phyloP scores from a whole-genome alignment of 1,140 invertebrate species.

The Drosophila miranda region DNA sequence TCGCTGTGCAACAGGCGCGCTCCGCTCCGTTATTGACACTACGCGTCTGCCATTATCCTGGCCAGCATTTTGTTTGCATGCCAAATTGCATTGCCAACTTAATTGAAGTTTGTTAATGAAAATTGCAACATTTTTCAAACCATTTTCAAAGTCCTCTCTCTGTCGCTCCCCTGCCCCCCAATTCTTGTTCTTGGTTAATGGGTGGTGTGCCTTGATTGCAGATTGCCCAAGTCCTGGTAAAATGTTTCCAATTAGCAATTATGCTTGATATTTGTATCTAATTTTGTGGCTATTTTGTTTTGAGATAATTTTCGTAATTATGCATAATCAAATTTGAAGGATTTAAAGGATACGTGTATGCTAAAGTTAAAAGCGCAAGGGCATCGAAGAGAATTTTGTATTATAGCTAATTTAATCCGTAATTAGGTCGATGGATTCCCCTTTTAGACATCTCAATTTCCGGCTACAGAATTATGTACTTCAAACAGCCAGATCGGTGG shows the following conservation, averaged over 20 bases:
- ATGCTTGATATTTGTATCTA: constrained; percentile 13
- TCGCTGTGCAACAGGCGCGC: constrained; percentile 62
- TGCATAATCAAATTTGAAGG: no score
- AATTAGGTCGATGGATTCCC: constrained; percentile 18
- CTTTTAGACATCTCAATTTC: constrained; percentile 46
- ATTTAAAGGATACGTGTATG: no score
- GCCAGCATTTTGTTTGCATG: constrained; percentile 75
- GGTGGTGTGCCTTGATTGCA: constrained; percentile 22
- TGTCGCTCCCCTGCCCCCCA: no score
- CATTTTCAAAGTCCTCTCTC: constrained; percentile 19
- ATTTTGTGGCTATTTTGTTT: constrained; percentile 14
- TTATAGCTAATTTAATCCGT: constrained; percentile 11
- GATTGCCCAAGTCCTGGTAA: background rate
- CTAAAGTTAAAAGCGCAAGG: no score
- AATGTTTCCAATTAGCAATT: constrained; percentile 43
- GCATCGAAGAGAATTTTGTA: background rate
- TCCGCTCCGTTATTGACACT: constrained; percentile 45
- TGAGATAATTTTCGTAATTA: no score
- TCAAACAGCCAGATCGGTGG: constrained; percentile 34
- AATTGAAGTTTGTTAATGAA: constrained; percentile 80
- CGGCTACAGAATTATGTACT: constrained; percentile 29
- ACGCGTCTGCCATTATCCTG: constrained; percentile 68
- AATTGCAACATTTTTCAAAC: constrained; percentile 69
- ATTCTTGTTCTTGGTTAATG: constrained; percentile 14
- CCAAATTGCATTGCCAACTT: constrained; percentile 78